These are phyloP conservation scores for Scelioninae gen. 1 DNA, from an alignment of 2,888 invertebrate genomes.

Conservation along the genomic window DNA sequence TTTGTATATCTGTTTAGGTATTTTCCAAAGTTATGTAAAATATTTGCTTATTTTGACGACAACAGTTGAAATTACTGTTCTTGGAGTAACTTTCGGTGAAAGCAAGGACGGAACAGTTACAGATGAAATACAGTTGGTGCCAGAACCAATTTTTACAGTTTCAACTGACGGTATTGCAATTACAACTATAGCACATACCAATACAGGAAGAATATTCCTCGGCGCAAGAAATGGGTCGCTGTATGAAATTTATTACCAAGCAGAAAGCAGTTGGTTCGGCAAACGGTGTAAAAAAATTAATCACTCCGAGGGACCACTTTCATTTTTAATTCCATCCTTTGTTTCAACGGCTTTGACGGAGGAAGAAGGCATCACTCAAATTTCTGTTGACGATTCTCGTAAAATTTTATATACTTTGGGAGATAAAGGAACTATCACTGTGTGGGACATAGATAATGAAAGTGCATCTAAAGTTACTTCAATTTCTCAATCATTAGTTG, in stretches of 20 bases:
- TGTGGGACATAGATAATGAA: slow-evolving; percentile 94
- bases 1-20: no score
- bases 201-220: no score
- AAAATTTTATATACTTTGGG: slow-evolving; percentile 95
- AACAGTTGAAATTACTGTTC: no score
- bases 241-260: slow-evolving; percentile 97
- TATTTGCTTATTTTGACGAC: no score
- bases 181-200: no score
- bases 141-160: no score
- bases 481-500: slow-evolving; percentile 90
- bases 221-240: slow-evolving; percentile 97
- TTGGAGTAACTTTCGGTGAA: no score
- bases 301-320: slow-evolving; percentile 94
- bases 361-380: slow-evolving; percentile 95
- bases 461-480: slow-evolving; percentile 90
- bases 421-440: slow-evolving; percentile 94
- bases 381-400: slow-evolving; percentile 94
- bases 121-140: no score
- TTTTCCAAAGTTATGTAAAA: no score
- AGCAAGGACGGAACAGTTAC: no score
- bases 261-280: slow-evolving; percentile 96
- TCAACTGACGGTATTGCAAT: no score
- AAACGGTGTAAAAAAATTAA: slow-evolving; percentile 97
- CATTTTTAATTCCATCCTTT: slow-evolving; percentile 95
- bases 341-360: slow-evolving; percentile 93